These are phyloP conservation scores for Madoqua kirkii DNA, from an alignment of 2,113 vertebrate genomes.

Conservation along the genomic window DNA sequence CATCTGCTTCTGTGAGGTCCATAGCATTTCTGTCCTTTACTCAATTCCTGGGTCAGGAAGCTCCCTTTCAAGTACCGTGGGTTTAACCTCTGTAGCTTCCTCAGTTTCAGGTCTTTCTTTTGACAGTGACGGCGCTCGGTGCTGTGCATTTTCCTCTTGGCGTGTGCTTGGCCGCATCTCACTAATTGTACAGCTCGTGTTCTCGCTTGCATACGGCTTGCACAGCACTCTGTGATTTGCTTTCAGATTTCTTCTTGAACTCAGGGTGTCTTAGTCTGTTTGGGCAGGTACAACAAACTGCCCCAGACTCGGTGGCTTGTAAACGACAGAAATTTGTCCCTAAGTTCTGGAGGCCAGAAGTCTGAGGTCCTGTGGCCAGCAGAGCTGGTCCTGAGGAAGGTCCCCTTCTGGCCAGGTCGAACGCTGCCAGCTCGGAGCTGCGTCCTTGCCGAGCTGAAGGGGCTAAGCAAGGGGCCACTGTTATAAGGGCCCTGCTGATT, in stretches of 20 bases:
- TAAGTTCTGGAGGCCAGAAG: background rate
- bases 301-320: background rate
- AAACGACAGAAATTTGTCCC: background rate
- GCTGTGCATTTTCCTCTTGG: background rate
- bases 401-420: too few species aligned
- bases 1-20: too few species aligned
- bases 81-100: background rate
- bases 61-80: background rate
- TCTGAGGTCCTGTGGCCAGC: background rate
- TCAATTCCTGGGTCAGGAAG: too few species aligned
- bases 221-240: background rate
- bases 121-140: background rate
- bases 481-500: background rate
- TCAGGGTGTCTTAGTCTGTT: background rate
- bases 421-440: too few species aligned
- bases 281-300: background rate
- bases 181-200: background rate
- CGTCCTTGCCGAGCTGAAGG: background rate
- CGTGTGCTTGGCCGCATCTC: background rate
- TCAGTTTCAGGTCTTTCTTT: background rate
- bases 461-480: background rate
- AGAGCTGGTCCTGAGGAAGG: background rate
- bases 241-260: background rate
- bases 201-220: background rate
- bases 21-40: too few species aligned